These are phyloP conservation scores for Goniozus legneri DNA, from an alignment of 1,140 invertebrate species.

Conservation along the genomic window DNA sequence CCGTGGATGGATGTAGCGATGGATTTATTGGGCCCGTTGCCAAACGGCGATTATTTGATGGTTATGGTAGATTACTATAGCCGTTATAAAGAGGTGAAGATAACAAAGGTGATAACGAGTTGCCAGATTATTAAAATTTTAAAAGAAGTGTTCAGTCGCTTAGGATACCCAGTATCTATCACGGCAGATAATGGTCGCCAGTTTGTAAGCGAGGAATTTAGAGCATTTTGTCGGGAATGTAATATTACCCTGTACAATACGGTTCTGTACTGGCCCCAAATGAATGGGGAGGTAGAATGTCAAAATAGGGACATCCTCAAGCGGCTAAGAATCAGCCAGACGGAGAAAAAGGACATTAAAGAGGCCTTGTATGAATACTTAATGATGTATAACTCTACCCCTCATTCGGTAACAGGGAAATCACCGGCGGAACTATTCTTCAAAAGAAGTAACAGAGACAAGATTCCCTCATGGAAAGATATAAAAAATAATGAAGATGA, in stretches of 20 bases:
- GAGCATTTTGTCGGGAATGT: slow-evolving; percentile 1
- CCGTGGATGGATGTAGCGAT: slow-evolving; percentile 29
- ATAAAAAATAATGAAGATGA: not conserved
- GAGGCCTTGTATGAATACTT: not conserved
- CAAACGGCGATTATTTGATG: slow-evolving; percentile 23
- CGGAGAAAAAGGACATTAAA: not conserved
- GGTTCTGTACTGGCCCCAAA: slow-evolving; percentile 32
- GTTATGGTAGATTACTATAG: slow-evolving; percentile 26
- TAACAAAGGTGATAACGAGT: not conserved
- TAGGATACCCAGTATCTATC: not conserved
- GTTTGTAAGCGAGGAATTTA: not conserved
- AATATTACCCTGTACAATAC: slow-evolving; percentile 27
- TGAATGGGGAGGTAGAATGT: slow-evolving; percentile 39
- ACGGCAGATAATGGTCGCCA: not conserved
- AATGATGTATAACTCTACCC: not conserved
- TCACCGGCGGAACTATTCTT: not conserved
- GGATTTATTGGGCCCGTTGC: slow-evolving; percentile 29
- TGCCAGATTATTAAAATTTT: not conserved
- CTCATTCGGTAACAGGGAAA: not conserved
- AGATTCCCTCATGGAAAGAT: not conserved
- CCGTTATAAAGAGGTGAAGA: not conserved
- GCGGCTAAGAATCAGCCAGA: slow-evolving; percentile 17
- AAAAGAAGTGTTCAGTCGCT: not conserved
- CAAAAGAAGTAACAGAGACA: not conserved
- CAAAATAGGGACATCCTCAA: slow-evolving; percentile 34